phyloP scores from a whole-genome alignment of 2,113 vertebrate species.

The Alectura lathami region DNA sequence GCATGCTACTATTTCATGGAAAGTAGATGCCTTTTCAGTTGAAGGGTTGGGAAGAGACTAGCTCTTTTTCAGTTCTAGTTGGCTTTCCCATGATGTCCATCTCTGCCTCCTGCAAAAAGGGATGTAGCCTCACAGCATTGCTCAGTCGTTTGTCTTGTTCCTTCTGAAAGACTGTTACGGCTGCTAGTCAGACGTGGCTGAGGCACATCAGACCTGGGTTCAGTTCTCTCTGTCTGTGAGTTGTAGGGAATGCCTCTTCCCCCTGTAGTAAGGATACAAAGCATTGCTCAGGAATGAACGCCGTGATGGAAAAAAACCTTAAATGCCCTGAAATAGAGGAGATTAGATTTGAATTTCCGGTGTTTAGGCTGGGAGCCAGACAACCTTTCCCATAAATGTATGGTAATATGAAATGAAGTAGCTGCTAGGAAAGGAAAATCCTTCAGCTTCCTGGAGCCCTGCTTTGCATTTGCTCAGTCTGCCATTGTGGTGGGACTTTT shows the following conservation, averaged over 20 bases:
- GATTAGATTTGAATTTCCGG: no score
- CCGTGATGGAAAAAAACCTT: not conserved
- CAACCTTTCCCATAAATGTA: no score
- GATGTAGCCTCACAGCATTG: no score
- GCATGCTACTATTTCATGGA: not conserved
- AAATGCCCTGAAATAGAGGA: no score
- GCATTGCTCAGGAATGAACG: not conserved
- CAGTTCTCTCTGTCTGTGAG: fast-evolving
- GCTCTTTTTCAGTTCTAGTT: not conserved
- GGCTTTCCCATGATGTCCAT: not conserved
- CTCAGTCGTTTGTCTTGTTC: no score
- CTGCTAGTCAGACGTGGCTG: not conserved
- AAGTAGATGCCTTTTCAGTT: not conserved
- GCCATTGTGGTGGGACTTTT: not conserved
- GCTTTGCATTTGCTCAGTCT: not conserved
- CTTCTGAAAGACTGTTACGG: not conserved
- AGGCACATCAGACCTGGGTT: not conserved
- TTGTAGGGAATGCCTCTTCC: not conserved
- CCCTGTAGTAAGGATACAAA: not conserved
- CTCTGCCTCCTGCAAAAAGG: not conserved
- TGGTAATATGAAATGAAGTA: no score
- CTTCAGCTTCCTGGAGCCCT: no score
- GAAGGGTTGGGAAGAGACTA: not conserved
- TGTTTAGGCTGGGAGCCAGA: no score
- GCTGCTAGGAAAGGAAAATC: no score